A percentile compares a stretch with the other conserved stretches of the same genome.
Conservation (phyloP, 2,113 vertebrate genomes). For the Corythaeola cristata region DNA sequence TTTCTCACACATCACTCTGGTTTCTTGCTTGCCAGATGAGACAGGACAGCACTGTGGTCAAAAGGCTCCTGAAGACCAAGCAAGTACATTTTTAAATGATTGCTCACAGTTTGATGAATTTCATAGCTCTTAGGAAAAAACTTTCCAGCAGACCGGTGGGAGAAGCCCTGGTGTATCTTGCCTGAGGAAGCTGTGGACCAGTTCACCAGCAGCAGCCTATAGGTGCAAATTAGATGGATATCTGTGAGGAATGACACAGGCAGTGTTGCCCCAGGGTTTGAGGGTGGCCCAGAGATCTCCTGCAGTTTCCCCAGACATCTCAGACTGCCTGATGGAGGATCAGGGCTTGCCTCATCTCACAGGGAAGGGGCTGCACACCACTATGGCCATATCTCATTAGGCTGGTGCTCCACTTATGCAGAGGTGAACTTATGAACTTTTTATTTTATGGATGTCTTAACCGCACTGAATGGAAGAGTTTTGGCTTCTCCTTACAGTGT, state of each 20-base stretch:
- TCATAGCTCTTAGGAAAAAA: not conserved
- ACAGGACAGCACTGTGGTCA: not conserved
- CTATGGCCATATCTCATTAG: not conserved
- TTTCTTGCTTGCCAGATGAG: not conserved
- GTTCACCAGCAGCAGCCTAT: not conserved
- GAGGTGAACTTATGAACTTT: not conserved
- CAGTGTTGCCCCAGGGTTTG: not conserved
- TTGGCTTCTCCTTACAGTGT: not conserved
- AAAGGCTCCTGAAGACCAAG: not conserved
- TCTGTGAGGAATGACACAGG: not conserved
- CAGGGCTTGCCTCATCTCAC: not conserved
- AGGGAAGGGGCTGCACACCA: not conserved
- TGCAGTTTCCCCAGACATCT: not conserved
- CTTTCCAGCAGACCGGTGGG: rapidly evolving
- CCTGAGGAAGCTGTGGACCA: not conserved
- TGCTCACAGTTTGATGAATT: not conserved
- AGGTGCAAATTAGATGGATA: not conserved
- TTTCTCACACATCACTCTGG: not conserved
- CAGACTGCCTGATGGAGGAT: not conserved
- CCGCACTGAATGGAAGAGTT: not conserved
- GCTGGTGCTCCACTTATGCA: not conserved
- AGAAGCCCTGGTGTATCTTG: not conserved
- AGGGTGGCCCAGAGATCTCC: not conserved
- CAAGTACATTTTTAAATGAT: not conserved
- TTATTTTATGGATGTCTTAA: not conserved